Percentiles rank a stretch among this genome's conserved stretches.
Conservation (phyloP, 2,113 vertebrate species). For the Poeciliopsis occidentalis region DNA sequence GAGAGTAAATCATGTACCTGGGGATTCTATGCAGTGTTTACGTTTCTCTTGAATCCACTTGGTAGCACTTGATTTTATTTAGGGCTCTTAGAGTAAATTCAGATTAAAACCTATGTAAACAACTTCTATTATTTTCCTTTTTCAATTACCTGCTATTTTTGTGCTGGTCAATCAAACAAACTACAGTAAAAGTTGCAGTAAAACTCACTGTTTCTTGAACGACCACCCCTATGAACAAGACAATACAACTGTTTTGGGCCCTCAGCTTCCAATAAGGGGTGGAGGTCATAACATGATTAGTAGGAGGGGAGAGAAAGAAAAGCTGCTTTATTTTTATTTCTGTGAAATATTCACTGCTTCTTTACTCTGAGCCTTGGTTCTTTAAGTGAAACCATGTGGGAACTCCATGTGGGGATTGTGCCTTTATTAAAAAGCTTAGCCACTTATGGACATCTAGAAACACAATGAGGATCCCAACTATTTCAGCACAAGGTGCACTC, state of each 20-base stretch:
- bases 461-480: background rate
- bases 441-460: background rate
- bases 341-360: slow-evolving; percentile 5
- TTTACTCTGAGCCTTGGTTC: background rate
- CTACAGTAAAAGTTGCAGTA: too few relatives aligned
- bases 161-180: too few relatives aligned
- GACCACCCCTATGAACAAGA: background rate
- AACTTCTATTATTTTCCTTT: too few relatives aligned
- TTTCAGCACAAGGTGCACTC: background rate
- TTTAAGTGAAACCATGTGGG: slow-evolving; percentile 15
- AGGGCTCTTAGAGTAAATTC: too few relatives aligned
- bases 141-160: too few relatives aligned
- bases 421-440: background rate
- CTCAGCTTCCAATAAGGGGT: background rate
- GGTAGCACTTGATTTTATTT: too few relatives aligned
- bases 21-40: too few relatives aligned
- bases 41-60: too few relatives aligned
- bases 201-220: too few relatives aligned
- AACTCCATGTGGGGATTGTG: background rate
- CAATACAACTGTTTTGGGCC: background rate
- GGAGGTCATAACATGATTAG: slow-evolving; percentile 1
- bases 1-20: too few relatives aligned
- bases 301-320: background rate
- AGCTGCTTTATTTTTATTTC: background rate
- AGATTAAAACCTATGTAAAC: too few relatives aligned